phyloP scores from a whole-genome alignment of 2,888 invertebrate species.

The Hedya salicella region DNA sequence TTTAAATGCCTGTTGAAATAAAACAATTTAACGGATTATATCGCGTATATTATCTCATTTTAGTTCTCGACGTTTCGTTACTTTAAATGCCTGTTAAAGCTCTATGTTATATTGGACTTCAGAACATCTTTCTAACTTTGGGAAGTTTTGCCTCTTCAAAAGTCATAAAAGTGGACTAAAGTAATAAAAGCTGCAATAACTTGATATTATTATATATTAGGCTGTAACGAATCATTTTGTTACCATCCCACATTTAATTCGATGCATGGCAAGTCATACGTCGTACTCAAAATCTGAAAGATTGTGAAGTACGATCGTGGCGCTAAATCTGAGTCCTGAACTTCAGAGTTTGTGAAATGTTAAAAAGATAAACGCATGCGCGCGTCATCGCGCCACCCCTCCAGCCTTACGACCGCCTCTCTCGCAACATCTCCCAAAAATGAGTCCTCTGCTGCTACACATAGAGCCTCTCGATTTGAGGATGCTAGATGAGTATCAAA shows the following conservation, averaged over 20 bases:
- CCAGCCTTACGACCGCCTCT: constrained; percentile 83
- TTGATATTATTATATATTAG: background rate
- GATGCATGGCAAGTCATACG: background rate
- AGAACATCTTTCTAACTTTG: background rate
- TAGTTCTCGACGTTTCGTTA: no score
- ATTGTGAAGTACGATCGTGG: background rate
- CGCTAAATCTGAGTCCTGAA: constrained; percentile 55
- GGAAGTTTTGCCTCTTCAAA: background rate
- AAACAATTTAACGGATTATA: no score
- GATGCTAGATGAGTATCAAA: constrained; percentile 67
- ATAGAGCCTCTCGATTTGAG: constrained; percentile 62
- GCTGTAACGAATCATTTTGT: background rate
- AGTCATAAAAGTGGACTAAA: constrained; percentile 11
- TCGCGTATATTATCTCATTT: no score
- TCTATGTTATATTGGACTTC: background rate
- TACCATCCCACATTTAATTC: background rate
- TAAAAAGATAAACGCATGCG: constrained; percentile 80
- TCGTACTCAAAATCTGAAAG: background rate
- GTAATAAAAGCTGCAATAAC: constrained; percentile 8
- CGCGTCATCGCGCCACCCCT: constrained; percentile 82
- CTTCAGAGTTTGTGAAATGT: constrained; percentile 71
- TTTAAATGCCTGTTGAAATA: background rate
- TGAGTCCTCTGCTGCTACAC: constrained; percentile 69
- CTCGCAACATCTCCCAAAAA: constrained; percentile 68
- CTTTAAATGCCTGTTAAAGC: background rate